A percentile compares a stretch with the other conserved stretches of the same genome.
Conservation (phyloP, 1,140 invertebrate genomes). For the Argopecten irradians region DNA sequence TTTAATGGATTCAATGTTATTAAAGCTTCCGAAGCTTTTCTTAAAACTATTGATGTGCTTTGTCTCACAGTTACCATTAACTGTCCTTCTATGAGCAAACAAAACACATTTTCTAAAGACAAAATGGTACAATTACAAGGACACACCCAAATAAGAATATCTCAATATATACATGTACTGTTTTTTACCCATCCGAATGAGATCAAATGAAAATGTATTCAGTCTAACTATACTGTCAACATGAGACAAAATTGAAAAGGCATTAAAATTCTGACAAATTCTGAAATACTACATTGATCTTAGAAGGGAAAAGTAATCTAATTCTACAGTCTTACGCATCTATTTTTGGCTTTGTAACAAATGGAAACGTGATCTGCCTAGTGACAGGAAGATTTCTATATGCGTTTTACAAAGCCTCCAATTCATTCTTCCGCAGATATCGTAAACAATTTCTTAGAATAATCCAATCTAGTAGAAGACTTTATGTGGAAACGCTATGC, state of each 20-base stretch:
- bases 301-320: not conserved
- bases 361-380: not conserved
- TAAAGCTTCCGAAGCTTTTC: too few relatives aligned
- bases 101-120: too few relatives aligned
- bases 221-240: not conserved
- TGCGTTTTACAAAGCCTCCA: not conserved
- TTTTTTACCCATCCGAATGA: too few relatives aligned
- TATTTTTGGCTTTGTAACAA: not conserved
- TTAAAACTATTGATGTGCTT: too few relatives aligned
- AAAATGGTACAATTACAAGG: too few relatives aligned
- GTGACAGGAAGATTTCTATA: not conserved
- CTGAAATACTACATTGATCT: not conserved
- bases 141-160: too few relatives aligned
- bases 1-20: too few relatives aligned
- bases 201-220: too few relatives aligned
- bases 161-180: too few relatives aligned
- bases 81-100: too few relatives aligned
- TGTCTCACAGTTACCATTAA: too few relatives aligned
- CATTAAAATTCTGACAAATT: not conserved
- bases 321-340: not conserved
- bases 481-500: not conserved
- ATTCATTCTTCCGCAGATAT: not conserved
- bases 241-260: not conserved
- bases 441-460: conserved; percentile 10
- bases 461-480: not conserved